Evolutionary conservation across 2,888 invertebrate genomes (phyloP), one percentile per base, ranked within the genome.

Genomic region (Euclidia mi): DNA sequence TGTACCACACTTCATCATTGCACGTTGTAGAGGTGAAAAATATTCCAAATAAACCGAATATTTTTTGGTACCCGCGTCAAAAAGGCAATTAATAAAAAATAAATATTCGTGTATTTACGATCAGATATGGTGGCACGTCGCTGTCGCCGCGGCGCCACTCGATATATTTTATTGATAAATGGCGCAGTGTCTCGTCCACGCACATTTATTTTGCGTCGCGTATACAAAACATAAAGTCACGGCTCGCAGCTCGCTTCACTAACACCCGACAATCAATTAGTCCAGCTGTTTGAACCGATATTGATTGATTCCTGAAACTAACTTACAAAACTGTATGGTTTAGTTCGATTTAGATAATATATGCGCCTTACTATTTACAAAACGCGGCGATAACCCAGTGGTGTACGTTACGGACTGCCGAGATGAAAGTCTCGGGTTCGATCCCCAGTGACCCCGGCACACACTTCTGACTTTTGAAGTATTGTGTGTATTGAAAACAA

Each of bases 91-190:
- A 37, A 37, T 41, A 41, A 7, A 31, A 31, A 40, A 32, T 12
- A 41, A 35, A 17, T 32, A 42, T n/a, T 35, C 34, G 29, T 46
- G 28, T 28, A 41, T 25, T 34, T 28, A 52, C 41, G 28, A 40
- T 61, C 44, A 57, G 56, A 51, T 45, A 32, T 18, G 37, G 43
- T 11, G 45, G 15, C 18, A 17, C 12, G 10, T 11, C 10, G 52
- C 44, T 25, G 31, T 34, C 51, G 25, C 34, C 18, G 41, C 45
- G 34, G 53, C 34, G 25, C 37, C 7, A 2, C 35, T 17, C 41
- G 41, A 50, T 48, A 43, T 59, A 56, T 64, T 56, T 73, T 56
- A 74, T 62, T 74, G 55, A 74, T 74, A 67, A 74, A 71, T 71
- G 49, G 35, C 47, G 44, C 31, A 11, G 61, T 65, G 70, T 70